These are phyloP conservation scores for Merluccius polli DNA, from an alignment of 2,797 vertebrate species.

Conservation along the genomic window DNA sequence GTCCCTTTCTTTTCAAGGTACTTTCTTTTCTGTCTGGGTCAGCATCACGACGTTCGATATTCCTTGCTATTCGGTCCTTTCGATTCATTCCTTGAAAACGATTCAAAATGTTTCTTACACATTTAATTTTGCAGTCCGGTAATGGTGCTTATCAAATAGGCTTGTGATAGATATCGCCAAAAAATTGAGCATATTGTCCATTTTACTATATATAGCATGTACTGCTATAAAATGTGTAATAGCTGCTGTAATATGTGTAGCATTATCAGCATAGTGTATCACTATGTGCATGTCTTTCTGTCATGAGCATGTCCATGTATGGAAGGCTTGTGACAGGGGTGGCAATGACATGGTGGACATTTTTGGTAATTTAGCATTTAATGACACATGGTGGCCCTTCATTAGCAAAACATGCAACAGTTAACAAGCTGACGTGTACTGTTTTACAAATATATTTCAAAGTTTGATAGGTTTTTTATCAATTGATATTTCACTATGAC, in stretches of 20 bases:
- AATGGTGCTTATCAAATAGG: no score
- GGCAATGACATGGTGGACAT: constrained; percentile 9
- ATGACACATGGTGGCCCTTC: background rate
- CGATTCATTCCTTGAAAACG: background rate
- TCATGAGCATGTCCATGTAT: constrained; percentile 16
- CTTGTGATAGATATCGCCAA: background rate
- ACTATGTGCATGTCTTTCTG: constrained; percentile 9
- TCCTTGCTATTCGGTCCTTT: constrained; percentile 1
- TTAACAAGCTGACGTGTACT: constrained; percentile 5
- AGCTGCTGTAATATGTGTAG: no score
- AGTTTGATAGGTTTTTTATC: background rate
- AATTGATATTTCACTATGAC: constrained; percentile 12
- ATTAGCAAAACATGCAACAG: background rate
- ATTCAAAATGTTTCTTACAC: background rate
- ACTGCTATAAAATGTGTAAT: background rate
- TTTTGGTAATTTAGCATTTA: background rate
- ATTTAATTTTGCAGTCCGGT: background rate
- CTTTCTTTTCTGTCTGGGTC: constrained; percentile 14
- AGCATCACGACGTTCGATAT: constrained; percentile 18
- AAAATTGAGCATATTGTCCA: constrained; percentile 21
- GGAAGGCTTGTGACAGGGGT: background rate
- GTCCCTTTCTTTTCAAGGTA: constrained; percentile 10
- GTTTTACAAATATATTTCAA: no score
- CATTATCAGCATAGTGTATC: background rate
- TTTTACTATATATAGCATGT: background rate